phyloP scores from a whole-genome alignment of 2,113 vertebrate species.

The Phyllostomus hastatus region DNA sequence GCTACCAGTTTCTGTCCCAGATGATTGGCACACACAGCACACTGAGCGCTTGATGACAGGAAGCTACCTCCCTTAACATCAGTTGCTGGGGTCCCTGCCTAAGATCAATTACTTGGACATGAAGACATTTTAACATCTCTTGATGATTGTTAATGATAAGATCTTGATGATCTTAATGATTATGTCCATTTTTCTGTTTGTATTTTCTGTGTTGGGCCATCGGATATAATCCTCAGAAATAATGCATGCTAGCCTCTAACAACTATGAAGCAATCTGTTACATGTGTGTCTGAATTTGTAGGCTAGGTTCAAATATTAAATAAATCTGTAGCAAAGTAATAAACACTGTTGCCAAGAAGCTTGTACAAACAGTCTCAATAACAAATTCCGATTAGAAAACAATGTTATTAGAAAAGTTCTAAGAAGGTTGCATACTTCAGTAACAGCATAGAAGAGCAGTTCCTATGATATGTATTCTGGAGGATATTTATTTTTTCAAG shows the following conservation, averaged over 20 bases:
- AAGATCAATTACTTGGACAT: slow-evolving; percentile 57
- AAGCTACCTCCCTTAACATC: not conserved
- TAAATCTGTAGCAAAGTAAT: slow-evolving; percentile 75
- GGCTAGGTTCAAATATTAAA: slow-evolving; percentile 76
- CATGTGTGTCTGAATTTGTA: slow-evolving; percentile 73
- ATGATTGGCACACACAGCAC: not conserved
- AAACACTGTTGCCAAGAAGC: not conserved
- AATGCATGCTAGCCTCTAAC: slow-evolving; percentile 68
- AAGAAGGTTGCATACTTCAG: not conserved
- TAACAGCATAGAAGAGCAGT: not conserved
- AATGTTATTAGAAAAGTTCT: not conserved
- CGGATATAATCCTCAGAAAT: slow-evolving; percentile 73
- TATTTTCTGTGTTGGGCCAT: slow-evolving; percentile 49
- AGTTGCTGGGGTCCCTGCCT: not conserved
- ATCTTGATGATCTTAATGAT: not conserved
- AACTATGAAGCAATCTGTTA: slow-evolving; percentile 70
- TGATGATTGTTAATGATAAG: not conserved
- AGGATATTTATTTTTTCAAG: not conserved
- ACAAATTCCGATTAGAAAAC: not conserved
- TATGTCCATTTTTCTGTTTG: not conserved
- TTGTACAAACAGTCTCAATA: not conserved
- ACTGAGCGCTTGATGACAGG: not conserved
- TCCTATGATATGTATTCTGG: not conserved
- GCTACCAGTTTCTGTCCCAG: not conserved
- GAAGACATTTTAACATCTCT: slow-evolving; percentile 60